Base-by-base conservation (phyloP, 2,113 vertebrate species). In the Seriola dumerili region DNA sequence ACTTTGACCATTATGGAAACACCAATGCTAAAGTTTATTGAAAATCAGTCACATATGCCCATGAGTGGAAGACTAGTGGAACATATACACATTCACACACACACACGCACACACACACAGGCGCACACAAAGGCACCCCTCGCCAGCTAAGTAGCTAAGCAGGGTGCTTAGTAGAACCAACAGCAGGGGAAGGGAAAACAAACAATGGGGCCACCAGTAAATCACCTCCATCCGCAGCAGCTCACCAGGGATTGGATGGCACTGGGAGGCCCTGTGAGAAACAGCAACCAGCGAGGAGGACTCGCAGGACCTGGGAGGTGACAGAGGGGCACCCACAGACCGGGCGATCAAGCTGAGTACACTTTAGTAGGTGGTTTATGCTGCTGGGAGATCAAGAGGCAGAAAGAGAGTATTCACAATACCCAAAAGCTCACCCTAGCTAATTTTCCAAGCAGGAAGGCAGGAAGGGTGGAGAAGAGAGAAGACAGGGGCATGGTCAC, bases 151-250 rank as follows among this genome's bases (percentile, higher is more conserved):
- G 87, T 73, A 84, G 84, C 89, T 93, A 92, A 94, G 89, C 91
- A 78, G 85, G 86, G 86, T 40, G 84, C 92, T 94, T 92, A 88
- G 81, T 78, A 91, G 91, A 89, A 85, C 64, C 85, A 93, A 92
- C 89, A 91, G 86, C 83, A 78, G 78, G 38, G 54, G 72, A 85
- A 89, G 86, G 75, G 78, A 92, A 94, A 93, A 91, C 87, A 92
- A 92, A 92, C 88, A 92, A 58, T 77, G 92, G 76, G 92, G 88
- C 92, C 87, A 86, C 70, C 77, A 86, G 84, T 91, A 93, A 93
- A 93, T 91, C 91, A 90, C 87, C 87, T 92, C 87, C 90, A 88
- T 93, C 92, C 80, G 74, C 85, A 86, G 89, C 65, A 80, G 80
- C 87, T 91, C 88, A 86, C 68, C 12, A 2, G 81, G 88, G 85